Conservation (phyloP, 1,140 invertebrate species). For the Lordiphosa clarofinis region DNA sequence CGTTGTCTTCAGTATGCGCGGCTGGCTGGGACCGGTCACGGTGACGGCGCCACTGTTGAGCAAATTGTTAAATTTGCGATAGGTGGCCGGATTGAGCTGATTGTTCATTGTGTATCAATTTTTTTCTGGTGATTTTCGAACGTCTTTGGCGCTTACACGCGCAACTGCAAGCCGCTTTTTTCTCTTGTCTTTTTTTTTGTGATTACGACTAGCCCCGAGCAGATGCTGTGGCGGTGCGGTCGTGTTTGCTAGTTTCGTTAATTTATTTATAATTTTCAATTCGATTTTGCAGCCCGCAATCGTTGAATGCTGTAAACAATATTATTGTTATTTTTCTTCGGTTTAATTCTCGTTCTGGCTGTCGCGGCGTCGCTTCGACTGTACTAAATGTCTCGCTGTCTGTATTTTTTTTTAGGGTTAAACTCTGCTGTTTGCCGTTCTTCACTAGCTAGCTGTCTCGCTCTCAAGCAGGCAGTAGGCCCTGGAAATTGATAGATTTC, state of each 20-base stretch:
- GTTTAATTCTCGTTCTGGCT: constrained; percentile 56
- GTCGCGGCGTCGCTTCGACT: constrained; percentile 74
- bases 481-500: constrained; percentile 2
- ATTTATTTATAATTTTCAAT: constrained; percentile 10
- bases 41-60: constrained; percentile 77
- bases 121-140: constrained; percentile 29
- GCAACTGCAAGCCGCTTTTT: constrained; percentile 45
- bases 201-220: constrained; percentile 18
- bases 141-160: constrained; percentile 39
- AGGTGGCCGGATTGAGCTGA: constrained; percentile 72
- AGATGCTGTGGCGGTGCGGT: constrained; percentile 2
- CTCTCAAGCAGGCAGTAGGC: constrained; percentile 27
- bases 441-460: constrained; percentile 12
- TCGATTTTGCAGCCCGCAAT: constrained; percentile 4
- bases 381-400: constrained; percentile 59
- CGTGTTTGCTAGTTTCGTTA: constrained; percentile 10
- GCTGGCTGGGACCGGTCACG: constrained; percentile 74
- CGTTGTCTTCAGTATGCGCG: constrained; percentile 71
- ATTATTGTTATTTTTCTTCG: constrained; percentile 38
- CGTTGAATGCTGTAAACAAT: neutral
- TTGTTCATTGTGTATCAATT: constrained; percentile 62
- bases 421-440: constrained; percentile 25
- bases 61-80: constrained; percentile 79
- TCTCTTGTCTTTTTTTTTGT: constrained; percentile 18
- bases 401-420: constrained; percentile 73